Evolutionary conservation across 2,888 invertebrate species (phyloP).

Genomic region (Acronicta alni): DNA sequence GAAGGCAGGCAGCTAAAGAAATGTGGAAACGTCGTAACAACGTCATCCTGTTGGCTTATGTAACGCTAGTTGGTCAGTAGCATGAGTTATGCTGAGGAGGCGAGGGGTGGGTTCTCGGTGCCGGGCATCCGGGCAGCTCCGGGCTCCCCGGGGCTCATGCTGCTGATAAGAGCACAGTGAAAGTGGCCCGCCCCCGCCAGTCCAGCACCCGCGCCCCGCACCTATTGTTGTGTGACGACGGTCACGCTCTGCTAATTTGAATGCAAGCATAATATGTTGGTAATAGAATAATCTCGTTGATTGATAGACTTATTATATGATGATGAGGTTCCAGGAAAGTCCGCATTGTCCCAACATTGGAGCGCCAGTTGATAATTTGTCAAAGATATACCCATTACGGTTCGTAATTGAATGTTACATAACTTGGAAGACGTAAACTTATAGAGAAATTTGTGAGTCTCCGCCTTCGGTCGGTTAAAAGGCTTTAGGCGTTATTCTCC

Average conservation of each 20-base stretch:
- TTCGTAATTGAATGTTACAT: constrained; percentile 82
- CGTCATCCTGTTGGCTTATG: constrained; percentile 54
- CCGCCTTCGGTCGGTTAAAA: constrained; percentile 78
- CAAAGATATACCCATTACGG: constrained; percentile 74
- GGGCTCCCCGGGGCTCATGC: constrained; percentile 53
- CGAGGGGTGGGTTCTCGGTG: constrained; percentile 41
- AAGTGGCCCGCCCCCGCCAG: constrained; percentile 64
- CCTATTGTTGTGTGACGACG: constrained; percentile 74
- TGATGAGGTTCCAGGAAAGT: constrained; percentile 80
- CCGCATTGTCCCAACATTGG: constrained; percentile 72
- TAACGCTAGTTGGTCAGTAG: constrained; percentile 48
- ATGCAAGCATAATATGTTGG: constrained; percentile 71
- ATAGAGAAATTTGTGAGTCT: constrained; percentile 79
- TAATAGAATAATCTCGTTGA: constrained; percentile 81
- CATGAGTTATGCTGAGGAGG: constrained; percentile 28
- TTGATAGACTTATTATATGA: constrained; percentile 83
- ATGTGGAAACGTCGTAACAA: constrained; percentile 51
- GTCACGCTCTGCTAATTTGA: constrained; percentile 81
- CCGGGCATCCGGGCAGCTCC: constrained; percentile 58
- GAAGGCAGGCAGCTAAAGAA: constrained; percentile 46
- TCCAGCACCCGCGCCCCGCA: constrained; percentile 60
- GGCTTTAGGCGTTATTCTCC: constrained; percentile 82
- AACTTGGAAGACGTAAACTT: constrained; percentile 73
- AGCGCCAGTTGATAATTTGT: constrained; percentile 72
- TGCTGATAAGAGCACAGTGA: constrained; percentile 74